Evolutionary conservation across 2,113 vertebrate species (phyloP).

Genomic region (Lophura nycthemera): DNA sequence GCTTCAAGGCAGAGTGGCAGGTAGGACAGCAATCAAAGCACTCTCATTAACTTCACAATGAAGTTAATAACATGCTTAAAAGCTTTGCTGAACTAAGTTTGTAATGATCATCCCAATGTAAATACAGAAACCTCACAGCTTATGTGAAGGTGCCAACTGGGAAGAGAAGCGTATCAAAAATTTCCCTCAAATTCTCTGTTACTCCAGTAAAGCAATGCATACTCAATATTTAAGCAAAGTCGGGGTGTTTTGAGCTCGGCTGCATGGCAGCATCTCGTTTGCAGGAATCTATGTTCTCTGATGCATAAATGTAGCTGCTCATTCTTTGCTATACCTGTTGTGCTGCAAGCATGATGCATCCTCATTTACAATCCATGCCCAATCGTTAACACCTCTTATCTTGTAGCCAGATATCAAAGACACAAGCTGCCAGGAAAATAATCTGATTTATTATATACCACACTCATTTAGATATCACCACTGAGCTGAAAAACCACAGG

Average conservation of each 20-base stretch:
- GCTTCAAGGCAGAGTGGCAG: not conserved
- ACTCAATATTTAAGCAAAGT: not conserved
- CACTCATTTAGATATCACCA: constrained; percentile 1
- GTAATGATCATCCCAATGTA: not conserved
- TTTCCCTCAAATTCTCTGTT: not conserved
- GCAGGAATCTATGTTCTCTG: not conserved
- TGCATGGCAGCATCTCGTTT: not conserved
- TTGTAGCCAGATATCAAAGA: constrained; percentile 8
- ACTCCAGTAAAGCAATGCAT: not conserved
- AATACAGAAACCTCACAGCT: not conserved
- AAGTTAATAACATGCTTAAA: not conserved
- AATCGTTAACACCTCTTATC: not conserved
- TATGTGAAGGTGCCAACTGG: not conserved
- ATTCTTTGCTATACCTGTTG: not conserved
- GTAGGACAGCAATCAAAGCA: not conserved
- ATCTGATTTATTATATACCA: not conserved
- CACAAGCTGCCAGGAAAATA: not conserved
- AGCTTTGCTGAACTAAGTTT: not conserved
- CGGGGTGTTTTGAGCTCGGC: not conserved
- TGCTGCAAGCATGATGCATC: not conserved
- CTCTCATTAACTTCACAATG: not conserved
- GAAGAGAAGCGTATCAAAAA: not conserved
- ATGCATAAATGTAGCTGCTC: not conserved
- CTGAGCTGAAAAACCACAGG: not conserved
- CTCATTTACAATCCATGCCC: not conserved